phyloP scores from a whole-genome alignment of 2,888 invertebrate species.

The Agapetus fuscipes region DNA sequence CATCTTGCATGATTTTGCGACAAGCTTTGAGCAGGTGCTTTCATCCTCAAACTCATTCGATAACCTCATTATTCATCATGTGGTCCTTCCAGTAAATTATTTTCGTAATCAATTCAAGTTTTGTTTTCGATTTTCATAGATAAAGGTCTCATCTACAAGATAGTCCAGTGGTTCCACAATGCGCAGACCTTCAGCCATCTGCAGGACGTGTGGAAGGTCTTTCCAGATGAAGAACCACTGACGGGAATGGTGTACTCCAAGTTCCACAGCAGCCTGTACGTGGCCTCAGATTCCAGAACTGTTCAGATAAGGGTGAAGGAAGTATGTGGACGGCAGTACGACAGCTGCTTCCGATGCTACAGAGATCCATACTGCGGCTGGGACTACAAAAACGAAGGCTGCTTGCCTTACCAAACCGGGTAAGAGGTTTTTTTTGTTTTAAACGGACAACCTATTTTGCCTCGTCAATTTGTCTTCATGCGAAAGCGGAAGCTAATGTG shows the following conservation, averaged over 20 bases:
- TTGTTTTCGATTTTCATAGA: no score
- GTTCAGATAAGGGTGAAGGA: conserved; percentile 67
- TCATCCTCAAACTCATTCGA: no score
- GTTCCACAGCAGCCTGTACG: conserved; percentile 67
- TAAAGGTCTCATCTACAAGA: conserved; percentile 70
- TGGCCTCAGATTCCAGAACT: conserved; percentile 67
- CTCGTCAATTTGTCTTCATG: no score
- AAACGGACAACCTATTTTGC: no score
- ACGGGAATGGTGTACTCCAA: conserved; percentile 63
- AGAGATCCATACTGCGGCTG: conserved; percentile 85
- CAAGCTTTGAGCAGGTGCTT: no score
- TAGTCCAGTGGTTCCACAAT: conserved; percentile 65
- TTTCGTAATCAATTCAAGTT: no score
- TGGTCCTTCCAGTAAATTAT: no score
- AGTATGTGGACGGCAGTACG: conserved; percentile 71
- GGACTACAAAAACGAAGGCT: conserved; percentile 69
- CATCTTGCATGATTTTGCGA: no score
- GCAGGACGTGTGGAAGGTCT: conserved; percentile 71
- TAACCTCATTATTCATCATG: no score
- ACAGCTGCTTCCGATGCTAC: conserved; percentile 72
- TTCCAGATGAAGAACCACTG: conserved; percentile 54
- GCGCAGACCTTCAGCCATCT: conserved; percentile 51
- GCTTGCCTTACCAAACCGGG: conserved; percentile 68
- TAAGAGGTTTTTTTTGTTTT: conserved; percentile 31
- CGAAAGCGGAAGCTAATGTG: no score